Base-by-base conservation (phyloP, 2,113 vertebrate species). In the Theropithecus gelada region DNA sequence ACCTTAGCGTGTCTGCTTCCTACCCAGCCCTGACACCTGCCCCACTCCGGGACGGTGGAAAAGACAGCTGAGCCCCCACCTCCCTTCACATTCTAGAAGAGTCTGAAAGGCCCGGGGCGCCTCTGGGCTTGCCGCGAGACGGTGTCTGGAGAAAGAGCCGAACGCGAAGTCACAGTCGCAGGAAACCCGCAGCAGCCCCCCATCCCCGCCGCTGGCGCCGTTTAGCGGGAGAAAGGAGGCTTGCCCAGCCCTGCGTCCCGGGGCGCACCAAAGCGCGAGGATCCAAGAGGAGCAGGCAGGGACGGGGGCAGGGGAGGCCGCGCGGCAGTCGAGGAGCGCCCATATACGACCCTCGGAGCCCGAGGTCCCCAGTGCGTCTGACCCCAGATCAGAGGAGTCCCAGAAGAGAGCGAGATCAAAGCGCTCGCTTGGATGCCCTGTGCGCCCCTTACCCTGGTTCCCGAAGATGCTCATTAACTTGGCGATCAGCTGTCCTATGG, bases 381-480 rank as follows among this genome's bases (percentile, higher is more conserved):
- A 90, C 64, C 55, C 43, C 83, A 32, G 38, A 30, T 43, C 10
- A 11, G 4, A 64, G 81, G 13, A 75, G 27, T 43, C 59, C 32
- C 78, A 40, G 50, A 45, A 75, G 43, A 66, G 22, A 79, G 40
- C 10, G 13, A 9, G 35, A 48, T 93, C 76, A 48, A 59, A 94
- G 57, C 11, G 9, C 4, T 59, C 9, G 1, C 43, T 79, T 16
- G 73, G n/a, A 59, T 40, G 32, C n/a, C 22, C 52, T 18, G 13
- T 7, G 68, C 1, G 0, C n/a, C 78, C 27, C 94, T 96, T 94
- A 98, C 97, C 97, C 72, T 92, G 96, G 25, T 93, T 98, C 59
- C 96, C 89, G 18, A 98, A 98, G 52, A 97, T 84, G 68, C 83
- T 52, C 97, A 97, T 98, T 80, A 98, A 27, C 43, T 97, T 98